Conservation (phyloP, 2,888 invertebrate genomes). For the Euzophera pinguis region DNA sequence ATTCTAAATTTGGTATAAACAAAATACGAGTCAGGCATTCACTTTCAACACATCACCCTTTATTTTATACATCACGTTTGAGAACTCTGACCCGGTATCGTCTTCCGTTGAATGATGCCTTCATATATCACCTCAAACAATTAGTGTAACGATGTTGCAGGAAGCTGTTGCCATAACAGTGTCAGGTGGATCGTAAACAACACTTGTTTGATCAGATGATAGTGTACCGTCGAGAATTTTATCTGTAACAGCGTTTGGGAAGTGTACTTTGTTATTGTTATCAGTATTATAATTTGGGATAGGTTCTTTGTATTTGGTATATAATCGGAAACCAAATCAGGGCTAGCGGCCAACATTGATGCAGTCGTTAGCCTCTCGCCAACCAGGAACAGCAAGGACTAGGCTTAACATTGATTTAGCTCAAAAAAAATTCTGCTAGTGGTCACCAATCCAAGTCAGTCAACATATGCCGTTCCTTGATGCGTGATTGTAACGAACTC, state of each 20-base stretch:
- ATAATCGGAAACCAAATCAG: no score
- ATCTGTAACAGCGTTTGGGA: neutral
- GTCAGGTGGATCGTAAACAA: slow-evolving; percentile 6
- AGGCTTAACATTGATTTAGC: no score
- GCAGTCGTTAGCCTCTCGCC: no score
- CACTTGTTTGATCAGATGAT: slow-evolving; percentile 11
- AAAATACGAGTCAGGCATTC: neutral
- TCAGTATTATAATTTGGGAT: neutral
- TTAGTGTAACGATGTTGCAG: slow-evolving; percentile 1
- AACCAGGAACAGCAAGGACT: no score
- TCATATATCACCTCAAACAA: slow-evolving; percentile 7
- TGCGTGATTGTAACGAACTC: no score
- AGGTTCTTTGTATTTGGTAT: no score
- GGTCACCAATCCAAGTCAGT: no score
- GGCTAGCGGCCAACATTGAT: no score
- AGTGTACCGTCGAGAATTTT: slow-evolving; percentile 1
- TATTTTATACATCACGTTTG: neutral
- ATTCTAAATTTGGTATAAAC: no score
- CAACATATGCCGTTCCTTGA: no score
- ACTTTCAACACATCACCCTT: neutral
- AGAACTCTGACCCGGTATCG: neutral
- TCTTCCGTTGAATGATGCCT: slow-evolving; percentile 11
- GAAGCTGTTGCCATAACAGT: slow-evolving; percentile 7
- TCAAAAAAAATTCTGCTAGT: no score
- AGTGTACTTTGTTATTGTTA: neutral